These are phyloP conservation scores for Listronotus oregonensis DNA, from an alignment of 1,140 invertebrate genomes.

Conservation along the genomic window DNA sequence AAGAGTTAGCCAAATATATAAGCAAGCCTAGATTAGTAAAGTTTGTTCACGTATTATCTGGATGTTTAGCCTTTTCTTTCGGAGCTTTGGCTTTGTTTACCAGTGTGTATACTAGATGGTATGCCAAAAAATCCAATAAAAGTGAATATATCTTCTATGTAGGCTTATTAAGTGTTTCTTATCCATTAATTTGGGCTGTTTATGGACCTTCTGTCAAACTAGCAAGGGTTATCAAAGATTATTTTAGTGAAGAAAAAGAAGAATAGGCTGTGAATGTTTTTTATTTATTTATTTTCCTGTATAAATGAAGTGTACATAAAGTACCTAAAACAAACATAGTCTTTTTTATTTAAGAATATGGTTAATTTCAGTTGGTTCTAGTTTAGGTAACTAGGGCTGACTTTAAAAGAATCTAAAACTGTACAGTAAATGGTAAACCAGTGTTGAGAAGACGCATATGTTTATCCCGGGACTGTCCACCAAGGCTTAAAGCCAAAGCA, in stretches of 20 bases:
- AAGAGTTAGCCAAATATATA: slow-evolving; percentile 34
- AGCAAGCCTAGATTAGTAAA: slow-evolving; percentile 39
- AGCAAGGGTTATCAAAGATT: slow-evolving; percentile 23
- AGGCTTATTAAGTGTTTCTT: slow-evolving; percentile 28
- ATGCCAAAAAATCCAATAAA: slow-evolving; percentile 32
- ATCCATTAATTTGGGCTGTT: slow-evolving; percentile 40
- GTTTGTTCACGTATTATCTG: slow-evolving; percentile 41
- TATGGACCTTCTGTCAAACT: slow-evolving; percentile 38
- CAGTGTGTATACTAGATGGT: slow-evolving; percentile 49
- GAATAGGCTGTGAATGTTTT: slow-evolving; percentile 2
- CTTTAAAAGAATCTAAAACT: too few species aligned
- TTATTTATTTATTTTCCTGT: too few species aligned
- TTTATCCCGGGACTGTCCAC: too few species aligned
- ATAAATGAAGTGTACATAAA: too few species aligned
- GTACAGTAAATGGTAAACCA: too few species aligned
- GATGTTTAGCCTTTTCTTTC: slow-evolving; percentile 39
- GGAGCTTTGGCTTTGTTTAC: slow-evolving; percentile 45
- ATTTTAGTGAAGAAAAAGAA: slow-evolving; percentile 27
- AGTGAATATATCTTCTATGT: slow-evolving; percentile 37
- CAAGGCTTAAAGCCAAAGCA: too few species aligned
- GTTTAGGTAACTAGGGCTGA: too few species aligned
- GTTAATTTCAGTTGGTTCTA: too few species aligned
- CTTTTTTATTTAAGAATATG: too few species aligned
- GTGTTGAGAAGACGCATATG: too few species aligned
- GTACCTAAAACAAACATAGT: too few species aligned